Evolutionary conservation across 2,113 vertebrate species (phyloP).

Genomic region (Eira barbara): DNA sequence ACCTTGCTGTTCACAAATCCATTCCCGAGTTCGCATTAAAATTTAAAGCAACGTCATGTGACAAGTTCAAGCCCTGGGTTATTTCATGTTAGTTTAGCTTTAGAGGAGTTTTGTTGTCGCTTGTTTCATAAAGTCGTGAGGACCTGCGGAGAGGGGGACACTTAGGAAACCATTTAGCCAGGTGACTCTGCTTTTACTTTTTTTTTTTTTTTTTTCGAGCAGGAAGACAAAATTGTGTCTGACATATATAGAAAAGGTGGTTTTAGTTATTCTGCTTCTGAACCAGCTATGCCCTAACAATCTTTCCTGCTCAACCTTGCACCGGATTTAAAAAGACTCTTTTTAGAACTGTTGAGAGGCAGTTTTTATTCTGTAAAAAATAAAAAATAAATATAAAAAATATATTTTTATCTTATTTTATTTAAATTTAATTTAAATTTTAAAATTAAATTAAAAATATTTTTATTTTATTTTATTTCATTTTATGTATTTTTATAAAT

Average conservation of each 20-base stretch:
- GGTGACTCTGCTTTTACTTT: slow-evolving; percentile 48
- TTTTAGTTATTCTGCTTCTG: neutral
- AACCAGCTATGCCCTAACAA: neutral
- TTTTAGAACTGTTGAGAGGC: neutral
- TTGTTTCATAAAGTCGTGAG: slow-evolving; percentile 79
- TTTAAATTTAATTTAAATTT: too few relatives aligned
- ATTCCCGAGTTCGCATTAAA: slow-evolving; percentile 96
- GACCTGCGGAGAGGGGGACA: slow-evolving; percentile 62
- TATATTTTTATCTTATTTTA: too few relatives aligned
- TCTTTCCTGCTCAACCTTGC: neutral
- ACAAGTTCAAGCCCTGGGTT: slow-evolving; percentile 92
- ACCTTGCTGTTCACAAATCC: slow-evolving; percentile 99
- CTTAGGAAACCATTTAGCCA: slow-evolving; percentile 68
- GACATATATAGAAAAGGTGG: slow-evolving; percentile 40
- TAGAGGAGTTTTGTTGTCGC: slow-evolving; percentile 84
- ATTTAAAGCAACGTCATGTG: slow-evolving; percentile 91
- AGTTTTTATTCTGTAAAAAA: slow-evolving; percentile 25
- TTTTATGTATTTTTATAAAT: too few relatives aligned
- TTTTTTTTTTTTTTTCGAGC: neutral
- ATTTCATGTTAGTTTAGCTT: slow-evolving; percentile 91
- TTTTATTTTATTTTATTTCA: too few relatives aligned
- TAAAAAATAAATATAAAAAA: neutral
- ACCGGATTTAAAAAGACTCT: neutral
- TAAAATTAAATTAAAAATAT: too few relatives aligned
- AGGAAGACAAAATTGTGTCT: slow-evolving; percentile 26